A percentile compares a stretch with the other conserved stretches of the same genome.
phyloP scores from a whole-genome alignment of 1,140 invertebrate genomes.

The Brachionus angularis region DNA sequence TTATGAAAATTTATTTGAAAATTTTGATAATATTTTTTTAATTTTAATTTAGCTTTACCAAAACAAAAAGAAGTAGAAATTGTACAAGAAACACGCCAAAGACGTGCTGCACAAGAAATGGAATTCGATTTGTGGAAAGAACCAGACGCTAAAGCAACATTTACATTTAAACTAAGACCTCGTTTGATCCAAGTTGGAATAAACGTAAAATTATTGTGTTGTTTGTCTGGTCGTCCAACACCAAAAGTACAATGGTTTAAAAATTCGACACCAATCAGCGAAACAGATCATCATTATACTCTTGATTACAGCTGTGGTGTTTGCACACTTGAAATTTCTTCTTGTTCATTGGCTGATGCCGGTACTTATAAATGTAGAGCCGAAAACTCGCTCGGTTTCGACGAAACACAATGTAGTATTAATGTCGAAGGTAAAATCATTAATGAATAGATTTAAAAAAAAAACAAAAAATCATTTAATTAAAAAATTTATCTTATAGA shows the following conservation, averaged over 20 bases:
- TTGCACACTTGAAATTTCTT: slow-evolving; percentile 83
- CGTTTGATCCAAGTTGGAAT: slow-evolving; percentile 81
- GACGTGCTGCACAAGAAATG: slow-evolving; percentile 29
- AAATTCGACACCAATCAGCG: slow-evolving; percentile 68
- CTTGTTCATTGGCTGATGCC: slow-evolving; percentile 85
- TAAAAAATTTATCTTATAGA: neutral
- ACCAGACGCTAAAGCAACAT: slow-evolving; percentile 67
- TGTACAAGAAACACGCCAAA: neutral
- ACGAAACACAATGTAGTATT: slow-evolving; percentile 89
- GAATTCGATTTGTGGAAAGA: slow-evolving; percentile 43
- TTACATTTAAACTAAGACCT: slow-evolving; percentile 92
- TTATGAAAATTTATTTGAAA: slow-evolving; percentile 52
- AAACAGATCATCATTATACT: slow-evolving; percentile 68
- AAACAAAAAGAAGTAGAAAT: neutral
- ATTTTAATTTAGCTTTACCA: neutral
- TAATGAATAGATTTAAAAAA: too few species aligned
- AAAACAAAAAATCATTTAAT: too few species aligned
- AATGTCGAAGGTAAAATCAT: neutral
- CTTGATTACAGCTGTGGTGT: slow-evolving; percentile 86
- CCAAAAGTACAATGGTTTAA: slow-evolving; percentile 82
- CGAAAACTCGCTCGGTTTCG: slow-evolving; percentile 81
- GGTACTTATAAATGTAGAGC: slow-evolving; percentile 91
- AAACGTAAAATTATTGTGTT: slow-evolving; percentile 87
- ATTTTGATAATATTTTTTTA: slow-evolving; percentile 50
- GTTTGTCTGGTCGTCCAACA: slow-evolving; percentile 83